Evolutionary conservation across 35 echinoderm and acorn worm genomes (phyloP), one percentile per base, ranked within the genome.

Genomic region (Ophiothrix spiculata): DNA sequence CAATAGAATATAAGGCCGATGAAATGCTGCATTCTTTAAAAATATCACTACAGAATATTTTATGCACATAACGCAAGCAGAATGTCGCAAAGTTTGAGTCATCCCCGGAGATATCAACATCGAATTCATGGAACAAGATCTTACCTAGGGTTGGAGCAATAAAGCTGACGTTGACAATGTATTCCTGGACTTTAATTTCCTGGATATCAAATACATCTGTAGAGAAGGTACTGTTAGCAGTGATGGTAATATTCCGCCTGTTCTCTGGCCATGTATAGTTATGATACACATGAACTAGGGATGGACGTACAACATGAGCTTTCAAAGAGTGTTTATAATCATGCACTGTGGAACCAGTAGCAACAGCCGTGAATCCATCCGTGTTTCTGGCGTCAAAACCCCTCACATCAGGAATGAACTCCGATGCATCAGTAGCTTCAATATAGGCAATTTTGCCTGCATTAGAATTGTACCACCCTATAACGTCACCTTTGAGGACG

Each of bases 381-480:
- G 80, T 75, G 33, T 79, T 81, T 14, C 89, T 89, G 74, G 81
- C 89, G 42, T 75, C 81, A 77, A 80, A 95, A 39, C 81, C 81
- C 33, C 35, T 35, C 6, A 81, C 80, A 28, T 80, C 80, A 29
- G 93, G 93, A 1, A 85, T 75, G 76, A 95, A 74, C 74, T 95
- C 93, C 0, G 85, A 40, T 23, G 89, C 93, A 37, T 95, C 93
- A 13, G 85, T 40, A 17, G 89, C 93, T 17, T 73, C 69, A 32
- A 88, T 76, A 77, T 95, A 95, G 39, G 85, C 93, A 3, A 95
- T 64, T 73, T 95, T 95, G 4, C 93, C 93, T 14, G 63, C 33
- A 28, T 95, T 91, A 40, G 89, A 85, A 63, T 91, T 95, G 39
- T 95, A 95, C 93, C 93, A 95, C 13, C 89, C 93, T 17, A 95